Percentiles rank a stretch among this genome's conserved stretches.
These are phyloP conservation scores for Mustelus asterias DNA, from an alignment of 2,113 vertebrate genomes.

Conservation along the genomic window DNA sequence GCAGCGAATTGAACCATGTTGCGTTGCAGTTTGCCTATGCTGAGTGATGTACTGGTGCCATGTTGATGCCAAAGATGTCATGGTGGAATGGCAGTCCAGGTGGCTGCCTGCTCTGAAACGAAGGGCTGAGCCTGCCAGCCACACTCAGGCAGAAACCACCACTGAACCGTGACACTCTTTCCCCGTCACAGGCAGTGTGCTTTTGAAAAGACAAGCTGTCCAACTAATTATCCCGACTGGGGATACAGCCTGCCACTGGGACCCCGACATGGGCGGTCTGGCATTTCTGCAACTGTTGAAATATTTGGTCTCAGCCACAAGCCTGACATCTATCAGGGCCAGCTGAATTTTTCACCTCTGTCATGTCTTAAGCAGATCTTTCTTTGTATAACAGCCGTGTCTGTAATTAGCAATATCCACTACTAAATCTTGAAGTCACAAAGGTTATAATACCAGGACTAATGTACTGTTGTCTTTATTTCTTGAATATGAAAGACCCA, in stretches of 20 bases:
- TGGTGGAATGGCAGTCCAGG: not conserved
- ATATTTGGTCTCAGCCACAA: not conserved
- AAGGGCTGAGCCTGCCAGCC: not conserved
- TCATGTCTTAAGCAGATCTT: not conserved
- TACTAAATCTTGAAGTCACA: not conserved
- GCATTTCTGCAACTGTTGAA: not conserved
- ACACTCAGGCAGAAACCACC: not conserved
- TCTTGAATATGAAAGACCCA: not conserved
- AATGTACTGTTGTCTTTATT: not conserved
- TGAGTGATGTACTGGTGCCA: not conserved
- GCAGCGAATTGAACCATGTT: not conserved
- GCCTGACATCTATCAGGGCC: not conserved
- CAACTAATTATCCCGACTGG: constrained; percentile 25
- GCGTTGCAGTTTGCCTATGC: not conserved
- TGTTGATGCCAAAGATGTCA: not conserved
- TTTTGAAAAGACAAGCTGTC: constrained; percentile 12
- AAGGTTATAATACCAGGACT: not conserved
- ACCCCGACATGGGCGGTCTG: not conserved
- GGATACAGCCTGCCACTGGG: not conserved
- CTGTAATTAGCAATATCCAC: not conserved
- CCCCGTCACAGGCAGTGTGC: not conserved
- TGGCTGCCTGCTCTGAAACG: not conserved
- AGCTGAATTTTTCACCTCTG: not conserved
- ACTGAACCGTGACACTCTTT: not conserved
- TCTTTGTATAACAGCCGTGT: not conserved